These are phyloP conservation scores for Ethmia dodecea DNA, from an alignment of 2,888 invertebrate species.

Conservation along the genomic window DNA sequence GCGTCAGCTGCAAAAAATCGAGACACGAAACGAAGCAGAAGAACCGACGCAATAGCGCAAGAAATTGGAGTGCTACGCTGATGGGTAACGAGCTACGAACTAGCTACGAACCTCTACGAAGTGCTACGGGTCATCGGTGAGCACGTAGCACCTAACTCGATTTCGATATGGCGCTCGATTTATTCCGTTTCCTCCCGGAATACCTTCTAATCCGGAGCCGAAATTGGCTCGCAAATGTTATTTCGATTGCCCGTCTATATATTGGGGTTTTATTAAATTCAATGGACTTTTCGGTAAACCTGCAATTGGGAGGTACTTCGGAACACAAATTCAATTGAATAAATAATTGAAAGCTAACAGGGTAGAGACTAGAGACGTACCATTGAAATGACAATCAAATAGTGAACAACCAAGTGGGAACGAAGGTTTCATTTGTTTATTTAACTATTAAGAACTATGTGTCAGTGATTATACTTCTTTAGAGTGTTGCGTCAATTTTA, in stretches of 20 bases:
- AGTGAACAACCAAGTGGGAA: too few species aligned
- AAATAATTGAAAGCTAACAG: too few species aligned
- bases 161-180: conserved; percentile 43
- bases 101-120: conserved; percentile 23
- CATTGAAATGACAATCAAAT: too few species aligned
- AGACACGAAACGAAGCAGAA: conserved; percentile 19
- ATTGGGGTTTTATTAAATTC: conserved; percentile 16
- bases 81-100: conserved; percentile 37
- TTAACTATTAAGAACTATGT: too few species aligned
- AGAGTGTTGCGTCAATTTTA: too few species aligned
- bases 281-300: too few species aligned
- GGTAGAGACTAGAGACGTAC: too few species aligned
- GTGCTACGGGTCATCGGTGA: conserved; percentile 24
- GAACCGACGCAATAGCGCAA: conserved; percentile 37
- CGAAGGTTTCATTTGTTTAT: too few species aligned
- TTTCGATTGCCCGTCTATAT: conserved; percentile 16
- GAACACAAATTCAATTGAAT: too few species aligned
- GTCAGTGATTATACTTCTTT: too few species aligned
- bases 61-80: conserved; percentile 46
- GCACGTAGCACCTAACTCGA: conserved; percentile 36
- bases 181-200: conserved; percentile 35
- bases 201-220: conserved; percentile 26
- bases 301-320: too few species aligned
- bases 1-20: background rate
- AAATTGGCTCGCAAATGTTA: conserved; percentile 29